Conservation (phyloP, 2,888 invertebrate genomes). For the Chaetoderma sp. region DNA sequence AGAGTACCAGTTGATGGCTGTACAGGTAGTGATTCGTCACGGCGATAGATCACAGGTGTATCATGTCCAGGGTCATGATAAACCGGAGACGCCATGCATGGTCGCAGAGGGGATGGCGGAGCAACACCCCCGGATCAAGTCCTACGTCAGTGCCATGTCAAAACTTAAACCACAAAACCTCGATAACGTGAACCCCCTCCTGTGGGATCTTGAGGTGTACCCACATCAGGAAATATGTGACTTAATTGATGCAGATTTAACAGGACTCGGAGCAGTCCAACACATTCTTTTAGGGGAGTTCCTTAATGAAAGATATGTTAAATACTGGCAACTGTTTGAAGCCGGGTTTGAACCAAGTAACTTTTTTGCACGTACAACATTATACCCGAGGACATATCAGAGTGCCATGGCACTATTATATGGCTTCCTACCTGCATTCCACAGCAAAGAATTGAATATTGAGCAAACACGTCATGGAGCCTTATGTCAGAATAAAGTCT, state of each 20-base stretch:
- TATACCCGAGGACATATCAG: conserved; percentile 90
- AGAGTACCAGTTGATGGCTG: conserved; percentile 44
- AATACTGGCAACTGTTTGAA: conserved; percentile 56
- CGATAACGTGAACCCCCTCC: too few relatives aligned
- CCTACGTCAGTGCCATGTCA: conserved; percentile 10
- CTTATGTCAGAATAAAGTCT: too few relatives aligned
- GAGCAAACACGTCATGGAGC: conserved; percentile 33
- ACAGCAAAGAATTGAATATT: conserved; percentile 77
- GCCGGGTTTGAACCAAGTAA: conserved; percentile 63
- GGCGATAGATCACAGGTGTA: conserved; percentile 91
- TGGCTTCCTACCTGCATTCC: conserved; percentile 78
- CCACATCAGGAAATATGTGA: conserved; percentile 72
- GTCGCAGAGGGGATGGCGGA: conserved; percentile 28
- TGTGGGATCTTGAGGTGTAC: conserved; percentile 54
- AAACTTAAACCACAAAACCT: conserved; percentile 42
- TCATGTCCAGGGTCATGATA: conserved; percentile 79
- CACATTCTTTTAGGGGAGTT: conserved; percentile 82
- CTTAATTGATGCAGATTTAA: conserved; percentile 88
- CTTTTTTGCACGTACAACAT: conserved; percentile 80
- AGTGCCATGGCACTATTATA: conserved; percentile 86
- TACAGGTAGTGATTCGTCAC: conserved; percentile 78
- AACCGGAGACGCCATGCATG: conserved; percentile 82
- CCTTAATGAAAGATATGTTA: conserved; percentile 70
- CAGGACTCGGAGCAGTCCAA: conserved; percentile 84
- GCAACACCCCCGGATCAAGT: conserved; percentile 3